Base-by-base conservation (phyloP, 2,797 vertebrate species). In the Bufotes viridis region DNA sequence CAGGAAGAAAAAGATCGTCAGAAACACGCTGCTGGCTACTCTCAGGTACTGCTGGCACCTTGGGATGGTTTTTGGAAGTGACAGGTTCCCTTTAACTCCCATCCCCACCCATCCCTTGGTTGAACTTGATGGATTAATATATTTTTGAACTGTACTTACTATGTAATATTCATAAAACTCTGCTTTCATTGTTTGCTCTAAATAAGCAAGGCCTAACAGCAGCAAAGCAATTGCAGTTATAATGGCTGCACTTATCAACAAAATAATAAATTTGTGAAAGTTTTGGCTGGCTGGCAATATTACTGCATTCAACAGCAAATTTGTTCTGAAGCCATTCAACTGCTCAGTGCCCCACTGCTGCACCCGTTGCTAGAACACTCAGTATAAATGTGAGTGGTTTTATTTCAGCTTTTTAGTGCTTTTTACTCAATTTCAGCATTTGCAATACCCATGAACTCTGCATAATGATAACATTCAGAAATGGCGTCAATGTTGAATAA, bases 391-490 rank as follows among this genome's bases (percentile, higher is more conserved):
- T 42, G 9, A 55, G 26, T 10, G 4, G 13, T 69, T 84, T 84
- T 42, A 84, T 74, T 60, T 74, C 8, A 49, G 69, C 4, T 26
- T 74, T 11, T 57, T 42, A 42, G 11, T 57, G 14, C 29, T 75
- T 75, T 84, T 84, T 74, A 83, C 81, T 57, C 49, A 70, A 11
- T 83, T 57, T 57, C 81, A 34, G 57, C 53, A 83, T 83, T 57
- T 72, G 65, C 1, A 15, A 26, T 60, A 24, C 29, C 69, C 7
- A n/a, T 84, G 69, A 58, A 53, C 20, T 75, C 69, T n/a, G 55
- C 69, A 29, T 84, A 84, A 84, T 84, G 67, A 84, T 75, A 74
- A 75, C 17, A 26, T 75, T 74, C 69, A 24, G 55, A 74, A 75
- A 34, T n/a, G 11, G 20, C 8, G 22, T 14, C 20, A 9, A 3